Conservation (phyloP, 2,888 invertebrate species). For the Mimumesa dahlbomi region DNA sequence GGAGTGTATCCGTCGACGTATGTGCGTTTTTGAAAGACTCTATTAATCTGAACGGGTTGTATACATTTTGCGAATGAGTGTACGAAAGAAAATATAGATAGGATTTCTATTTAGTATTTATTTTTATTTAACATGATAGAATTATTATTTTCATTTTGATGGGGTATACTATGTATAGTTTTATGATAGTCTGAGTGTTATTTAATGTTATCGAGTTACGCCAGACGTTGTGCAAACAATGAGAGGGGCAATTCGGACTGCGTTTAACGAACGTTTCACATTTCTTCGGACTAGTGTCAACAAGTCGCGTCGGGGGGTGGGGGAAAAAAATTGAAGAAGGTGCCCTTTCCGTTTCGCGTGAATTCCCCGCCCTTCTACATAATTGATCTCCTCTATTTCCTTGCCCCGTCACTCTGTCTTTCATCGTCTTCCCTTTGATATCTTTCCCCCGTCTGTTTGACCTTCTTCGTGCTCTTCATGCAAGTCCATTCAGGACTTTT, state of each 20-base stretch:
- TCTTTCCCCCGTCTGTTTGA: slow-evolving; percentile 39
- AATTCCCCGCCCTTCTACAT: slow-evolving; percentile 46
- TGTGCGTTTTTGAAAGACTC: no score
- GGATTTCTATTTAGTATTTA: no score
- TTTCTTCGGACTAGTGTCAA: slow-evolving; percentile 39
- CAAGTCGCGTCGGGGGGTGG: slow-evolving; percentile 21
- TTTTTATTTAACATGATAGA: no score
- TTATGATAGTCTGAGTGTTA: no score
- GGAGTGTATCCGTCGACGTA: no score
- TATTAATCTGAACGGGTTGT: no score
- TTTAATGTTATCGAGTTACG: no score
- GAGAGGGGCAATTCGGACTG: neutral
- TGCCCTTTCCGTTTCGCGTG: slow-evolving; percentile 27
- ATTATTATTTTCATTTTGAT: no score
- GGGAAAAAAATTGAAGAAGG: neutral
- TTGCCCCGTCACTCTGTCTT: slow-evolving; percentile 35
- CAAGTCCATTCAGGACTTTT: slow-evolving; percentile 41
- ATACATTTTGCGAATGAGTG: neutral
- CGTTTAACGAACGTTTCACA: slow-evolving; percentile 45
- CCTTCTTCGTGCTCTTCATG: slow-evolving; percentile 31
- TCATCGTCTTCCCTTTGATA: slow-evolving; percentile 37
- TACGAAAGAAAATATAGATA: neutral
- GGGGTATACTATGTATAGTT: no score
- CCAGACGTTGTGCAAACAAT: neutral
- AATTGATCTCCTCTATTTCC: slow-evolving; percentile 59